phyloP scores from a whole-genome alignment of 2,888 invertebrate species.

The Ophion slaviceki region DNA sequence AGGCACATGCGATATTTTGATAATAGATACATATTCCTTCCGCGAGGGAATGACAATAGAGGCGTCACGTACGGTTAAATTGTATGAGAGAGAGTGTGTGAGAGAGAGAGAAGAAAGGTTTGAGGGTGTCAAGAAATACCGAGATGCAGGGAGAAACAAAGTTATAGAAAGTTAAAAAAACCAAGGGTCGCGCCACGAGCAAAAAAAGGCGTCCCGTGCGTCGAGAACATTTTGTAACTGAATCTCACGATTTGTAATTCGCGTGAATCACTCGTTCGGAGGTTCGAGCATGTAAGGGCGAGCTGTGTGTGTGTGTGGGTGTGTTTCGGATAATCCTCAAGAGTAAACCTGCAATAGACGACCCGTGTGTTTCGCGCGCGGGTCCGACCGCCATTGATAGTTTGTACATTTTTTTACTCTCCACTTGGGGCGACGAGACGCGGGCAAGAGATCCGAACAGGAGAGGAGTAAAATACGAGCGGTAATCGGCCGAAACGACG shows the following conservation, averaged over 20 bases:
- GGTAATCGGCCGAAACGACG: conserved; percentile 13
- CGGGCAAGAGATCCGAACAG: background rate
- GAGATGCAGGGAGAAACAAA: background rate
- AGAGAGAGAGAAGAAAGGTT: no score
- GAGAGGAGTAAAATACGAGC: conserved; percentile 1
- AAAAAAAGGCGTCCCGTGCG: background rate
- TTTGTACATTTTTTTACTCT: conserved; percentile 60
- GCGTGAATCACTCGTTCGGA: background rate
- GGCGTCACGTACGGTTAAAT: conserved; percentile 49
- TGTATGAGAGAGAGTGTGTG: background rate
- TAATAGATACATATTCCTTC: conserved; percentile 61
- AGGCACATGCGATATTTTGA: conserved; percentile 60
- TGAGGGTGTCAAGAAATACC: no score
- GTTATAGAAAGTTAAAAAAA: background rate
- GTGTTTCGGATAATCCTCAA: conserved; percentile 31
- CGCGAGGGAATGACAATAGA: conserved; percentile 62
- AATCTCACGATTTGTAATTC: conserved; percentile 18
- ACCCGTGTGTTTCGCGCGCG: background rate
- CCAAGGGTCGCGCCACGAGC: no score
- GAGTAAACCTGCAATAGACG: conserved; percentile 35
- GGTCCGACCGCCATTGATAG: conserved; percentile 47
- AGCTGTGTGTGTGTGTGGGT: background rate
- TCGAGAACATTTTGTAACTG: background rate
- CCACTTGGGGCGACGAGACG: conserved; percentile 43
- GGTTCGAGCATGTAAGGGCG: background rate